Evolutionary conservation across 2,797 vertebrate species (phyloP).

Genomic region (Lithobates sylvaticus): DNA sequence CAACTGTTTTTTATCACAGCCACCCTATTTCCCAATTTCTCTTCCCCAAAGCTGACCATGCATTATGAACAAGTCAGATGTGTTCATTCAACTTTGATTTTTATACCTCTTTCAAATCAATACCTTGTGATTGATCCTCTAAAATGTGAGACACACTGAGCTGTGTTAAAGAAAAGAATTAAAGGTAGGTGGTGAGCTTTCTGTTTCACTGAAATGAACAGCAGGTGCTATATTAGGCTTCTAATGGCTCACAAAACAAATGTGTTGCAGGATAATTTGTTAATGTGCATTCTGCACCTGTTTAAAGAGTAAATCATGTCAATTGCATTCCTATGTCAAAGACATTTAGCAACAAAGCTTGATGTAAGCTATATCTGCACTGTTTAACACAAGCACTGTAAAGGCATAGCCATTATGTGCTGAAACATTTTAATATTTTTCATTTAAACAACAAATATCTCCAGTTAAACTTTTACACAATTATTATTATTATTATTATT

Average conservation of each 20-base stretch:
- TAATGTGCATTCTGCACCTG: conserved; percentile 47
- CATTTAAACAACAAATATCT: conserved; percentile 15
- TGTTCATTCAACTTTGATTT: conserved; percentile 72
- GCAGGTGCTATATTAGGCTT: conserved; percentile 59
- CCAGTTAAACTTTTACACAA: neutral
- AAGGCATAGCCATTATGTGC: neutral
- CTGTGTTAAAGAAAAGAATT: conserved; percentile 63
- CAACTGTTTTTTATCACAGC: conserved; percentile 68
- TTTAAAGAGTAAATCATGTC: conserved; percentile 56
- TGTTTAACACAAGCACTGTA: neutral
- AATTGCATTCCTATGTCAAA: conserved; percentile 54
- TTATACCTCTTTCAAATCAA: conserved; percentile 72
- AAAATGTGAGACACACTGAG: conserved; percentile 67
- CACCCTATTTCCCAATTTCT: conserved; percentile 72
- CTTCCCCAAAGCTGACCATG: conserved; percentile 69
- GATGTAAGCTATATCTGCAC: conserved; percentile 12
- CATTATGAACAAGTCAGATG: conserved; percentile 73
- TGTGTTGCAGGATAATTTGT: conserved; percentile 39
- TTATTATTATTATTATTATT: too few relatives aligned
- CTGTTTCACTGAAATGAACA: conserved; percentile 65
- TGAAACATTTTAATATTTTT: conserved; percentile 14
- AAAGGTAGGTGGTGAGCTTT: conserved; percentile 63
- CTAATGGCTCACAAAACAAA: conserved; percentile 64
- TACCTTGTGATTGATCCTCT: conserved; percentile 69
- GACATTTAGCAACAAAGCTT: conserved; percentile 24